Percentiles rank a stretch among this genome's conserved stretches.
These are phyloP conservation scores for Anthophora plumipes DNA, from an alignment of 2,888 invertebrate species.

Conservation along the genomic window DNA sequence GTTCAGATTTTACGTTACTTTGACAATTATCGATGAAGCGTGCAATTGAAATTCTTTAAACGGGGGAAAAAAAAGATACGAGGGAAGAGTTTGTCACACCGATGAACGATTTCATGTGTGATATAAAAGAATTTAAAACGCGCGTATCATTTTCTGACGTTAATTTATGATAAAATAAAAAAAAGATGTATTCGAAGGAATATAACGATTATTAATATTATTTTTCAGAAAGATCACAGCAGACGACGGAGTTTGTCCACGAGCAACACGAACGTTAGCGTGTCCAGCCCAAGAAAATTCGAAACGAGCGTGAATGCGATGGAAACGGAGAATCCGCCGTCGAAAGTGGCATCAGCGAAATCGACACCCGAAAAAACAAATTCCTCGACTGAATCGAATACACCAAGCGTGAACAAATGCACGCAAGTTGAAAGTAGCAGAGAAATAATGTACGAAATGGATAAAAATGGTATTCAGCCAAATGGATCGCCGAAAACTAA, in stretches of 20 bases:
- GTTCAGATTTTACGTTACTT: neutral
- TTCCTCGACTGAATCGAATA: slow-evolving; percentile 15
- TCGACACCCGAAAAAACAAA: slow-evolving; percentile 65
- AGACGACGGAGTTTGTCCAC: slow-evolving; percentile 66
- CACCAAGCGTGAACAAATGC: slow-evolving; percentile 8
- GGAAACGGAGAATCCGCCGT: slow-evolving; percentile 69
- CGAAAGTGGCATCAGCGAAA: slow-evolving; percentile 64
- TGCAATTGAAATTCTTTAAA: too few species aligned
- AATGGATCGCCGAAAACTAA: slow-evolving; percentile 65
- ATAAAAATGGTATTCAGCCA: slow-evolving; percentile 72
- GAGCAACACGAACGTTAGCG: slow-evolving; percentile 40
- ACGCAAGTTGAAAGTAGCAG: slow-evolving; percentile 24
- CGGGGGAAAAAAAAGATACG: too few species aligned
- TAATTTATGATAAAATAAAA: too few species aligned
- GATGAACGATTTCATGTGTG: too few species aligned
- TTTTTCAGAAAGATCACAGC: slow-evolving; percentile 67
- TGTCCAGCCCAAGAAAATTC: slow-evolving; percentile 72
- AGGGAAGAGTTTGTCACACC: too few species aligned
- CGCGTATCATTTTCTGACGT: too few species aligned
- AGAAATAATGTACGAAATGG: slow-evolving; percentile 71
- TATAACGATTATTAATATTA: slow-evolving; percentile 4
- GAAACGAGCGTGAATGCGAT: slow-evolving; percentile 71
- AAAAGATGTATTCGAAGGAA: neutral
- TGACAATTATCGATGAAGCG: neutral
- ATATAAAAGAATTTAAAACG: too few species aligned